Evolutionary conservation across 2,888 invertebrate genomes (phyloP).

Genomic region (Dorcus hopei): DNA sequence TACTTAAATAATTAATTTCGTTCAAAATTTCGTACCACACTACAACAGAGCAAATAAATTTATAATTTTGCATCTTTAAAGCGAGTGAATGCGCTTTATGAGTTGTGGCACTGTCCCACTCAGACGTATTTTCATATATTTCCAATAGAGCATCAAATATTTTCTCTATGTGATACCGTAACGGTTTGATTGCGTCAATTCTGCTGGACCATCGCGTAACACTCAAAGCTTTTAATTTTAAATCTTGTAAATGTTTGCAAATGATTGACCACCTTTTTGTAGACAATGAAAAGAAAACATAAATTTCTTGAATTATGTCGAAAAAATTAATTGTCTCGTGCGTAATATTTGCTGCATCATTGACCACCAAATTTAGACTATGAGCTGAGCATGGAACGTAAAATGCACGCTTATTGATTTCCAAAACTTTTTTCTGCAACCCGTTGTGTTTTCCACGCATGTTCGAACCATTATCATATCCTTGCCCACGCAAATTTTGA

Average conservation of each 20-base stretch:
- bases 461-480: constrained; percentile 34
- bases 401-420: constrained; percentile 29
- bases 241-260: constrained; percentile 20
- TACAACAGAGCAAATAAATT: constrained; percentile 16
- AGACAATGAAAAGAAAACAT: constrained; percentile 30
- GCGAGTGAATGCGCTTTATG: constrained; percentile 17
- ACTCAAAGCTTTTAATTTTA: constrained; percentile 26
- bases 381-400: constrained; percentile 28
- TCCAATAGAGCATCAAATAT: constrained; percentile 23
- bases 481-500: constrained; percentile 26
- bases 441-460: constrained; percentile 31
- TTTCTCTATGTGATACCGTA: constrained; percentile 15
- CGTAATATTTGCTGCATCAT: constrained; percentile 29
- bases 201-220: constrained; percentile 19
- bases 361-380: constrained; percentile 33
- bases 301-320: constrained; percentile 25
- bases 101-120: constrained; percentile 17
- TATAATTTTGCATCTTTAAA: constrained; percentile 11
- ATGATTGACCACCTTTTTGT: constrained; percentile 22
- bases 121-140: constrained; percentile 2
- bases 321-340: constrained; percentile 23
- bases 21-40: constrained; percentile 22
- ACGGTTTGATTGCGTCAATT: constrained; percentile 14
- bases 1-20: constrained; percentile 22
- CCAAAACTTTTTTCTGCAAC: constrained; percentile 29